Base-by-base conservation (phyloP, 2,113 vertebrate species). In the Labeo catla region DNA sequence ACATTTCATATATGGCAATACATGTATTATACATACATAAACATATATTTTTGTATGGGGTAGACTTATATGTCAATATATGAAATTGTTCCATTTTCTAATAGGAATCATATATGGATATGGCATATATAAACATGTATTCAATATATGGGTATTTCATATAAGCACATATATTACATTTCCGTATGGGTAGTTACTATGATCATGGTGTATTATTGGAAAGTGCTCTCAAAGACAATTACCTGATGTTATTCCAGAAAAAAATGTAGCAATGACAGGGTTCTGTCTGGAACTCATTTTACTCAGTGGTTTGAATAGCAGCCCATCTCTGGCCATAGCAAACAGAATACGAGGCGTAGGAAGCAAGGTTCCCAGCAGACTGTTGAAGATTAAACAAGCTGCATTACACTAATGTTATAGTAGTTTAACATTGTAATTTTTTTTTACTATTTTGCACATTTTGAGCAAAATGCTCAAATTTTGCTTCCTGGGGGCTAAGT, bases 271-370 rank as follows among this genome's bases (percentile, higher is more conserved):
- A 13, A 92, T 90, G 54, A 97, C 89, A 59, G 98, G 97, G 21
- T 96, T 99, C 87, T 95, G 95, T 73, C 89, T 96, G 1, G 96
- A 95, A 82, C 93, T 94, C 19, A 93, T 89, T 87, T 96, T 95
- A 85, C 97, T 93, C n/a, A 63, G 94, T 34, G 95, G 94, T 86
- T 86, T 95, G 91, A 99, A 98, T 68, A 99, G 96, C 79, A 99
- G 95, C 52, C 98, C 97, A 0, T 99, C 98, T 61, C 98, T 95
- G 0, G 98, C 96, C 98, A 99, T 99, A 8, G 97, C 96, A 6
- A 97, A 98, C 89, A 99, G 96, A 84, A 99, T 96, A 2, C 97
- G 96, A 0, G 97, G 98, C 97, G 98, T 98, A 4, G 98, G 98
- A 87, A 99, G 98, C 96, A 99, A 99, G 57, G 96, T 95, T 59